Base-by-base conservation (phyloP, 2,113 vertebrate genomes). In the Illadopsis cleaveri region DNA sequence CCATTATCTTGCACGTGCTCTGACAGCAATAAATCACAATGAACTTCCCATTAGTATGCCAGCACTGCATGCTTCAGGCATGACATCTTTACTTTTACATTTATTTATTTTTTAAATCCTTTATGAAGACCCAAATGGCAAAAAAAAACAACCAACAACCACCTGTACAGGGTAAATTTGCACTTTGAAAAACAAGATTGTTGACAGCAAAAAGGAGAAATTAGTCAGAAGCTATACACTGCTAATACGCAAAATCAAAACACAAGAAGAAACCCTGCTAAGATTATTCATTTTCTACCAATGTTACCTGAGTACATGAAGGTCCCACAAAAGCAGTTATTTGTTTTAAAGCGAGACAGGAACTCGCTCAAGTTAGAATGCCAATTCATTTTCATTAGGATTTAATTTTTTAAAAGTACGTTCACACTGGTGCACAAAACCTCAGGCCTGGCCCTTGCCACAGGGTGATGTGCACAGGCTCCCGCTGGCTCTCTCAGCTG, bases 11-110 rank as follows among this genome's bases (percentile, higher is more conserved):
- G 57, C 64, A 89, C 2, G 2, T 92, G 92, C 60, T 92, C 79
- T 69, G 61, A 92, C 57, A 93, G 61, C 69, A 93, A 90, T 69
- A 92, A 94, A 90, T 64, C 18, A 96, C 80, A 89, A 86, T 82
- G 89, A 92, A 61, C 82, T 86, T 83, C 45, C 56, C 61, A 93
- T 94, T 72, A 93, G 64, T 65, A 86, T 68, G 56, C 69, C 86
- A 86, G 72, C n/a, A 56, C 45, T 48, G 56, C 71, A 82, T 61
- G 80, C 51, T 90, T 96, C 72, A 84, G 72, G 53, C 85, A 94
- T 62, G 60, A 92, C 81, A 95, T 60, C 47, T 87, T 96, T 79
- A 79, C 61, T 91, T 95, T 78, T 58, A 89, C 64, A 66, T 86
- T 85, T 78, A 80, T 85, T 85, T 94, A 61, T 76, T 87, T 92